phyloP scores from a whole-genome alignment of 1,140 invertebrate genomes.

The Macrobrachium nipponense region DNA sequence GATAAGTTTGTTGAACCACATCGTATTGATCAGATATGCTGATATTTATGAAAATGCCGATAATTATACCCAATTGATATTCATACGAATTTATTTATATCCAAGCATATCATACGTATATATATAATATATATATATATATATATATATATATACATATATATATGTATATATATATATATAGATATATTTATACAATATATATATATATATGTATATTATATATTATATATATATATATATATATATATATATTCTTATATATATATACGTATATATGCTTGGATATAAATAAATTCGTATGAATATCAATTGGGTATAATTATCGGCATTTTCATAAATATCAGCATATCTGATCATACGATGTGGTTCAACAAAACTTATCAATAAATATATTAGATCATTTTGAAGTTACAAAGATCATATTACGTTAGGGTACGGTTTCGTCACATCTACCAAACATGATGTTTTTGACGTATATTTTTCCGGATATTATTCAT shows the following conservation, averaged over 20 bases:
- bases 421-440: neutral
- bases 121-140: neutral
- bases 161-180: neutral
- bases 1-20: too few species aligned
- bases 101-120: slow-evolving; percentile 10
- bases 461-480: too few species aligned
- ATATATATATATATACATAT: neutral
- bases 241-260: neutral
- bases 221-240: slow-evolving; percentile 14
- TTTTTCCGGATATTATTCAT: neutral
- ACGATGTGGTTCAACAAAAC: too few species aligned
- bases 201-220: neutral
- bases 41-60: slow-evolving; percentile 13
- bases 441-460: too few species aligned
- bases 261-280: neutral
- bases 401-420: too few species aligned
- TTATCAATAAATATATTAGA: too few species aligned
- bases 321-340: too few species aligned
- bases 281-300: neutral
- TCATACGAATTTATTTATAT: slow-evolving; percentile 21
- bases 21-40: too few species aligned
- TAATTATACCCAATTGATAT: slow-evolving; percentile 14
- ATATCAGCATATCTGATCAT: too few species aligned
- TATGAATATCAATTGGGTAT: neutral
- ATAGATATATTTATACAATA: too few species aligned